Base-by-base conservation (phyloP, 2,113 vertebrate species). In the Platycercus adscitus region DNA sequence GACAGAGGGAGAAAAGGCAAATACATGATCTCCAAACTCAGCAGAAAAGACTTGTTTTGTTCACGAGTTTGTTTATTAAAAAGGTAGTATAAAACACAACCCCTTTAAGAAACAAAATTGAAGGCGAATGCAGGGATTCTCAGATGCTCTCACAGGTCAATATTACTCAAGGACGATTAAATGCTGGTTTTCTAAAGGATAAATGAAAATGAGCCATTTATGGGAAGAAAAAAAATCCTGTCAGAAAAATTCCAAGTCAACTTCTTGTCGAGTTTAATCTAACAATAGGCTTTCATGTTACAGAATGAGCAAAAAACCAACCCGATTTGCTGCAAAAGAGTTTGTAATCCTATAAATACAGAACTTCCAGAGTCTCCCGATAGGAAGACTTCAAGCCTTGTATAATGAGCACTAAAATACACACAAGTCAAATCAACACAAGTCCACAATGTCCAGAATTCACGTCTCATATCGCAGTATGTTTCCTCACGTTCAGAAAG, bases 21-120 rank as follows among this genome's bases (percentile, higher is more conserved):
- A 81, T 47, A 46, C 0, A 0, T 75, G 37, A 41, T 61, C 80
- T 84, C 55, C 78, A 71, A 86, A 96, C 73, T 89, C 14, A 93
- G 26, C 56, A 96, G 58, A 76, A 56, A 77, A 91, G 47, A 81
- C 83, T 77, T 64, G 16, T 28, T 91, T 78, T 43, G 83, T 83
- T 94, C 75, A 94, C 0, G 33, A 81, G 53, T 94, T 95, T 95
- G 87, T 95, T 97, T 96, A 95, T 95, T 96, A 93, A 95, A 97
- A 97, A 97, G 95, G 79, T 88, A 95, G 88, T 96, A 94, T 91
- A 95, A 96, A 97, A 94, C 90, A 97, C 86, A 89, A 96, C 94
- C 90, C 93, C 88, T 95, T 97, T 90, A 95, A 91, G 85, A 95
- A 97, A 97, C 96, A 96, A 97, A 96, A 89, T 25, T 86, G 64